Base-by-base conservation (phyloP, 2,888 invertebrate species). In the Sminthurides aquaticus region DNA sequence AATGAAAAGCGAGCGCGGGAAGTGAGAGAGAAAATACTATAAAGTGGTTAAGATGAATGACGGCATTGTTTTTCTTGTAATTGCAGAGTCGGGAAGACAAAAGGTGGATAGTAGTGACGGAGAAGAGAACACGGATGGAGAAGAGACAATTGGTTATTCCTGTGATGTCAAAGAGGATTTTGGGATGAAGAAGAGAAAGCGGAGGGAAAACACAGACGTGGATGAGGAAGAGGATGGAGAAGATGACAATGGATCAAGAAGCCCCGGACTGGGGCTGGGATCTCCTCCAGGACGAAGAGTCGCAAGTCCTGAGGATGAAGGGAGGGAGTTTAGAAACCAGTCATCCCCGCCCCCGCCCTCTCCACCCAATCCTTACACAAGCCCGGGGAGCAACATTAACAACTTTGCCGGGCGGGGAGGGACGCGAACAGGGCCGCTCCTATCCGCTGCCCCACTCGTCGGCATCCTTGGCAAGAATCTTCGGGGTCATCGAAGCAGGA, bases 21-120 rank as follows among this genome's bases (percentile, higher is more conserved):
- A 29, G 43, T 8, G 58, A 58, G 58, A 34, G 22, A 58, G 34
- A 34, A 34, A 34, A 34, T 34, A 34, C 43, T 34, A 34, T 34
- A 34, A 34, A 34, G 43, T 34, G 43, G 43, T 34, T 52, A 20
- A 15, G 48, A 48, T 57, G 62, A 68, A 65, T 67, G 62, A 65
- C 57, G 57, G 57, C 61, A 65, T 65, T 66, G 60, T 67, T 60
- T 66, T 63, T 29, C 60, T 65, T 66, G 62, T 34, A 52, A 64
- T 72, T 71, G 28, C 65, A 71, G 73, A 70, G 54, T 71, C 73
- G 25, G 70, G 67, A 55, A 70, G 73, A 57, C 73, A 70, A 67
- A 73, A 70, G 66, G 57, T 68, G 64, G 72, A 72, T 57, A 63
- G 63, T 34, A 70, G 69, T 57, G 69, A 72, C 49, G 69, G 68